These are phyloP conservation scores for Tetranychus truncatus DNA, from an alignment of 2,888 invertebrate genomes.

Conservation along the genomic window DNA sequence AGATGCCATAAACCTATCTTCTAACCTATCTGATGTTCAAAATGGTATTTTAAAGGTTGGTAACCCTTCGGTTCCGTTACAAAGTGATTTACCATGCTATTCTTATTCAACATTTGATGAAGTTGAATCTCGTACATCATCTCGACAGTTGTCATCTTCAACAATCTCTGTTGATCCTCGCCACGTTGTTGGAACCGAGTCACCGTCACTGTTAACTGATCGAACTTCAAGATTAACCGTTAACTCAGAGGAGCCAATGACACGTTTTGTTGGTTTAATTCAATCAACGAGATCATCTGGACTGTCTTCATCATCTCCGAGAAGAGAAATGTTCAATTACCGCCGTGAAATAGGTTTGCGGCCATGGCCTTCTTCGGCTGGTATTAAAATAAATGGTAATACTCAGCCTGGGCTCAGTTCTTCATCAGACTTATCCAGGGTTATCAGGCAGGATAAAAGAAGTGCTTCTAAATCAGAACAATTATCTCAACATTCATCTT, in stretches of 20 bases:
- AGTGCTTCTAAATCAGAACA: neutral
- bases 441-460: neutral
- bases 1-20: constrained; percentile 24
- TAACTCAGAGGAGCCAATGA: neutral
- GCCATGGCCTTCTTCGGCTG: neutral
- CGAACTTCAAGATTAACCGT: neutral
- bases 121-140: neutral
- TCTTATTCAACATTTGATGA: neutral
- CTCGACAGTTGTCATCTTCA: neutral
- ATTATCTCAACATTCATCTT: neutral
- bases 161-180: neutral
- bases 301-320: too few relatives aligned
- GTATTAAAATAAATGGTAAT: neutral
- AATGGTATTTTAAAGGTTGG: constrained; percentile 12
- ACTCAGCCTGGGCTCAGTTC: too few relatives aligned
- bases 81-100: neutral
- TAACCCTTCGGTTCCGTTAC: neutral
- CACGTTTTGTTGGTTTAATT: neutral
- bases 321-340: neutral
- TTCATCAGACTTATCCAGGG: too few relatives aligned
- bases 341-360: neutral
- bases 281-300: too few relatives aligned
- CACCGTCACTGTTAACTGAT: neutral
- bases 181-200: neutral
- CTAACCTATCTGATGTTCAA: constrained; percentile 8